Evolutionary conservation across 2,797 vertebrate species (phyloP), one percentile per base, ranked within the genome.

Genomic region (Danio albolineatus): DNA sequence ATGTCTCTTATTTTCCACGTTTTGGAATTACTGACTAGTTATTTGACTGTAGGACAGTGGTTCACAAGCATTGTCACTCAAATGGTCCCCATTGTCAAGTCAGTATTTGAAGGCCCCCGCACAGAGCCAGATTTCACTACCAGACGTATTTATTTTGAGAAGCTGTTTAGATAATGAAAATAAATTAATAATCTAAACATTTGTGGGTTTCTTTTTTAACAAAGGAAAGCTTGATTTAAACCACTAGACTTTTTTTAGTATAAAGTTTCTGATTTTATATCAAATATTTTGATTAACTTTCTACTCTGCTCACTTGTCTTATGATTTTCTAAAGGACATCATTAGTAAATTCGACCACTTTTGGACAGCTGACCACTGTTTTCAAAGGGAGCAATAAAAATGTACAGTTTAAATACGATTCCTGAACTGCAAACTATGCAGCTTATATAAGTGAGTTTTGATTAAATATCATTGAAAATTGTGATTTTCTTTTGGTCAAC

Each of bases 31-130:
- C 4, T 17, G 10, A 28, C 28, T 74, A 28, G 21, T 38, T 28
- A 59, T 8, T 74, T 21, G 28, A 51, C 17, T 76, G 38, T 64
- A 36, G 49, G 6, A 21, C 2, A n/a, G 14, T 44, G 13, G 46
- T 69, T 14, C 65, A 28, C 19, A 48, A n/a, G 2, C 21, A 51
- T 51, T n/a, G 51, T 53, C 38, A 19, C n/a, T 41, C 21, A 28
- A 14, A 60, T 36, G 57, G 7, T 38, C 21, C 57, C 49, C 49
- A 41, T 71, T 71, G n/a, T 41, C 67, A 54, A 19, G 67, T 41
- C 6, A 54, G 12, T 39, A 54, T 54, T 53, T 54, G 6, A 70
- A 70, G 67, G 67, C 48, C 49, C 67, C 49, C 17, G 17, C 28
- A 70, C 6, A 54, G 49, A 19, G 10, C 10, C 0, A 38, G 10